Conservation (phyloP, 2,113 vertebrate genomes). For the Promerops cafer region DNA sequence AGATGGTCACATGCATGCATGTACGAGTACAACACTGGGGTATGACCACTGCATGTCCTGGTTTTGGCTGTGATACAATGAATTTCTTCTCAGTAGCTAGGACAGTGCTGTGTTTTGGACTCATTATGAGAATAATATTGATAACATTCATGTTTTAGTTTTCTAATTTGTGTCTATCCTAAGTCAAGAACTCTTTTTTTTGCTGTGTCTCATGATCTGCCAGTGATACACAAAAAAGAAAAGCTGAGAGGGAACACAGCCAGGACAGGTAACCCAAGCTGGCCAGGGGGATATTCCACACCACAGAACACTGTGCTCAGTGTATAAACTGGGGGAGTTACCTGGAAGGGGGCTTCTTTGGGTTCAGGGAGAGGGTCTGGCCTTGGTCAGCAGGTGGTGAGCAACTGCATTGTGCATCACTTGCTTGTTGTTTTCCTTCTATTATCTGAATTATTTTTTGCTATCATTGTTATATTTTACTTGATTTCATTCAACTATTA, state of each 20-base stretch:
- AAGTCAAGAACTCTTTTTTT: neutral
- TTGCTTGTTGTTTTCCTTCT: neutral
- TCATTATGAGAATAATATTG: neutral
- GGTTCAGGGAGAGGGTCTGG: neutral
- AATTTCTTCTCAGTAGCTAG: neutral
- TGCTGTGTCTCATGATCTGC: neutral
- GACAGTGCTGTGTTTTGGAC: neutral
- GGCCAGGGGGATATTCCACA: neutral
- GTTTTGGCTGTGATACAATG: neutral
- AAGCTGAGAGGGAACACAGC: fast-evolving
- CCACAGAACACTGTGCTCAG: fast-evolving
- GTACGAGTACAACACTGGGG: fast-evolving
- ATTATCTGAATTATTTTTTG: neutral
- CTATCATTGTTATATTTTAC: neutral
- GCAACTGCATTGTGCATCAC: neutral
- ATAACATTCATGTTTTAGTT: neutral
- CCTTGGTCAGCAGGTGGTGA: neutral
- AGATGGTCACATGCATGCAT: neutral
- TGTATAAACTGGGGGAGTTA: neutral
- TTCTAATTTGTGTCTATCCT: neutral
- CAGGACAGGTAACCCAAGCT: neutral
- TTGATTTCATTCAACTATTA: neutral
- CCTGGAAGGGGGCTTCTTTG: neutral
- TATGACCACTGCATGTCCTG: fast-evolving
- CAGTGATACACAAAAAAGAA: neutral